phyloP scores from a whole-genome alignment of 2,113 vertebrate genomes.

The Coptodon rendalli region DNA sequence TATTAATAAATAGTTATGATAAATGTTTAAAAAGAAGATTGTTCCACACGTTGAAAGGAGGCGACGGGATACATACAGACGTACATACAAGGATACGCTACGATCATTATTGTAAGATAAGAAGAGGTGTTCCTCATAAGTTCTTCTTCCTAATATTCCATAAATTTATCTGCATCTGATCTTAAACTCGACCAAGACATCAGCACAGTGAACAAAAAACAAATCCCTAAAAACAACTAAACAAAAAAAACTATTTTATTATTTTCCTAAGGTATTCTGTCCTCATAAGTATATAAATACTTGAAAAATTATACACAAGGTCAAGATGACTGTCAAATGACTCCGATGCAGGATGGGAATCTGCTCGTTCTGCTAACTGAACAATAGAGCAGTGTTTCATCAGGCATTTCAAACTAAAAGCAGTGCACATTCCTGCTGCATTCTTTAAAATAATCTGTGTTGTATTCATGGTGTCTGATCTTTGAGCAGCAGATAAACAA shows the following conservation, averaged over 20 bases:
- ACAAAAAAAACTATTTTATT: not conserved
- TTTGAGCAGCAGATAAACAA: constrained; percentile 15
- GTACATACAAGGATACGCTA: not conserved
- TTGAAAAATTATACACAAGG: not conserved
- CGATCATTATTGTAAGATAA: not conserved
- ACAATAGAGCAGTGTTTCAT: constrained; percentile 8
- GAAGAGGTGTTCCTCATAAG: not conserved
- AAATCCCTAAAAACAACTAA: not conserved
- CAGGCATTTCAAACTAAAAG: constrained; percentile 39
- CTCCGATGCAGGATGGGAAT: constrained; percentile 30
- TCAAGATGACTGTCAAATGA: not conserved
- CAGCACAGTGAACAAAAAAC: not conserved
- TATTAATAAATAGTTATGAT: not conserved
- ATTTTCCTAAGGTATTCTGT: not conserved
- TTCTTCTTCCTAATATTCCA: not conserved
- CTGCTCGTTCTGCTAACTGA: not conserved
- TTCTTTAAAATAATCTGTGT: constrained; percentile 12
- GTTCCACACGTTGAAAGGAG: not conserved
- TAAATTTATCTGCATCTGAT: not conserved
- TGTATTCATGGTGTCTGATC: not conserved
- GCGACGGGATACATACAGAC: not conserved
- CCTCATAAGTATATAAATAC: constrained; percentile 48
- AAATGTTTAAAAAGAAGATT: not conserved
- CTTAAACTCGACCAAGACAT: not conserved
- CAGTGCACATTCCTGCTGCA: constrained; percentile 61